Conservation (phyloP, 2,113 vertebrate species). For the Scalopus aquaticus region DNA sequence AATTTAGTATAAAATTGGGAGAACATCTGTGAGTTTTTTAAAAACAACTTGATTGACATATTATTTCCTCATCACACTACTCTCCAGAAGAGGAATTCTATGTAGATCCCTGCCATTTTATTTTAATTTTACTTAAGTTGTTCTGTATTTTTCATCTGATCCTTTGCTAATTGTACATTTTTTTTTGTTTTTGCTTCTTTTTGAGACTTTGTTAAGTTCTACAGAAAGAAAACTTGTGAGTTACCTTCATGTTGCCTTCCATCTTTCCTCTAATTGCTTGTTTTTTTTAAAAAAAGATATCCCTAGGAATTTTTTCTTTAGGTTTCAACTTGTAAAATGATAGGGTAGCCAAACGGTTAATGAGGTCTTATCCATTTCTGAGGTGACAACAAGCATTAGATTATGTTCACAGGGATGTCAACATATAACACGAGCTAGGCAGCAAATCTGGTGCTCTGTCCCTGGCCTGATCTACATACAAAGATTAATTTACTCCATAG, state of each 20-base stretch:
- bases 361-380: not conserved
- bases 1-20: not conserved
- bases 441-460: not conserved
- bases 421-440: not conserved
- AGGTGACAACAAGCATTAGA: not conserved
- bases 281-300: not conserved
- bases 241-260: not conserved
- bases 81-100: slow-evolving; percentile 10
- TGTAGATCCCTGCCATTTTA: not conserved
- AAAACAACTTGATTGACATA: not conserved
- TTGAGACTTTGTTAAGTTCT: not conserved
- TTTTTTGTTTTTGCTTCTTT: no score
- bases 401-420: not conserved
- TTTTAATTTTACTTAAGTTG: not conserved
- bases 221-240: not conserved
- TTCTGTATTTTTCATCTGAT: not conserved
- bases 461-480: not conserved
- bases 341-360: not conserved
- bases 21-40: not conserved
- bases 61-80: not conserved
- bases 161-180: not conserved
- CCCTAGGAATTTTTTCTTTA: slow-evolving; percentile 31
- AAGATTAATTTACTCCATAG: not conserved
- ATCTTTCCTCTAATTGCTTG: not conserved
- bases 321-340: slow-evolving; percentile 28